phyloP scores from a whole-genome alignment of 2,888 invertebrate genomes.

The Psococerastis gibbosa region DNA sequence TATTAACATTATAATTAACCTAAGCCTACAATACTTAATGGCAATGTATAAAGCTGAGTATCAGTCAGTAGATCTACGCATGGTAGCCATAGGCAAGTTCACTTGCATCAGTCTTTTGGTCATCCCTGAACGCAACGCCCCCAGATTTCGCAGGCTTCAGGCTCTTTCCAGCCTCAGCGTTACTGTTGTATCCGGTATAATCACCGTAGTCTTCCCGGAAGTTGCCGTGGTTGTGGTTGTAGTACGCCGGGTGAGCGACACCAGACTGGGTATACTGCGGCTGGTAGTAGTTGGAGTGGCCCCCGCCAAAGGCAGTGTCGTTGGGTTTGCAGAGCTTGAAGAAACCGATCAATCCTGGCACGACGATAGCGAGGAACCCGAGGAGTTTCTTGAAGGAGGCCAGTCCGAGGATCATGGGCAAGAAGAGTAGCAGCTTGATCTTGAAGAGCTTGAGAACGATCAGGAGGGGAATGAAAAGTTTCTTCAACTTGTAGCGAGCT shows the following conservation, averaged over 20 bases:
- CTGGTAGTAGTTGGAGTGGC: slow-evolving; percentile 25
- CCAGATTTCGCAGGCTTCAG: slow-evolving; percentile 3
- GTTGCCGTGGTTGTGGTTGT: slow-evolving; percentile 3
- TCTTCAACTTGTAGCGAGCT: slow-evolving; percentile 66
- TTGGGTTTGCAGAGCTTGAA: slow-evolving; percentile 48
- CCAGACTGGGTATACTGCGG: slow-evolving; percentile 54
- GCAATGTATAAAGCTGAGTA: too few relatives aligned
- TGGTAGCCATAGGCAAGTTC: slow-evolving; percentile 1
- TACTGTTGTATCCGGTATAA: slow-evolving; percentile 11
- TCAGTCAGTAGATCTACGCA: too few relatives aligned
- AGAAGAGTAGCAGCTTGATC: slow-evolving; percentile 57
- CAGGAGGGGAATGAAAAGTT: slow-evolving; percentile 62
- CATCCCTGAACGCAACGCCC: slow-evolving; percentile 15
- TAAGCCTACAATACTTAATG: too few relatives aligned
- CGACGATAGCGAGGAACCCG: slow-evolving; percentile 56
- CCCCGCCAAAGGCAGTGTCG: slow-evolving; percentile 31
- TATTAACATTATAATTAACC: too few relatives aligned
- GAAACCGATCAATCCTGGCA: slow-evolving; percentile 68
- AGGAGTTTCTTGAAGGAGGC: slow-evolving; percentile 72
- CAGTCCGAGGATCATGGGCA: slow-evolving; percentile 64
- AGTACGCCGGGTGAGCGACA: slow-evolving; percentile 21
- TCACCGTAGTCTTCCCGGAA: slow-evolving; percentile 8
- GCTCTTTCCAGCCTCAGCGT: slow-evolving; percentile 12
- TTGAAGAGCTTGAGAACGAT: slow-evolving; percentile 69
- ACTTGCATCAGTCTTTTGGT: slow-evolving; percentile 8